Evolutionary conservation across 2,797 vertebrate species (phyloP), one percentile per base, ranked within the genome.

Genomic region (Urosaurus nigricauda): DNA sequence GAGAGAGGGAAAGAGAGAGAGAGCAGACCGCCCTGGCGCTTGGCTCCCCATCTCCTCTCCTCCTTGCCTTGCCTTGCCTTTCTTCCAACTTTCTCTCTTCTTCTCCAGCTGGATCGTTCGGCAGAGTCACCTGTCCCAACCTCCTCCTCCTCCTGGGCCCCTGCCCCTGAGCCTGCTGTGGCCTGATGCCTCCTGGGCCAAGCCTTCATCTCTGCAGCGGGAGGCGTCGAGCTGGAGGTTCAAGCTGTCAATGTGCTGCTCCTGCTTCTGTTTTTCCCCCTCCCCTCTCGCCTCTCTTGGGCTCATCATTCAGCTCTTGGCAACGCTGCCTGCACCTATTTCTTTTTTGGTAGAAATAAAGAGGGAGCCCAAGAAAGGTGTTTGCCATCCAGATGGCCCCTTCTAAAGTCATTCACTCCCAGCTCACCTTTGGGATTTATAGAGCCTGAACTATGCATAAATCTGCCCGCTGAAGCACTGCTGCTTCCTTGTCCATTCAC

Each of bases 61-160:
- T 51, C 87, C 90, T 12, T 70, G 1, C 92, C 0, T 58, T 89
- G 93, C 86, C 86, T 37, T n/a, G n/a, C n/a, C n/a, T n/a, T n/a
- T n/a, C n/a, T 92, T 53, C 92, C 96, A 97, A 97, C 97, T 97
- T 96, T 96, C 94, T 95, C 94, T 68, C 80, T 91, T 86, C 47
- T 74, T 43, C 43, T 43, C 92, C 95, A 94, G 95, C 96, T 96
- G 97, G 93, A 96, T 96, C 97, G n/a, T n/a, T n/a, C n/a, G 97
- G 96, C 98, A 97, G 96, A 93, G 94, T 97, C 97, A 99, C 98
- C 98, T 99, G 98, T 99, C 98, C 97, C 96, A 94, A 94, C 88
- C 90, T 90, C 35, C 82, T 83, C 90, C 92, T 92, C 92, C 94
- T 94, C 92, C 94, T 95, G 93, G 83, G 92, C 92, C 94, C 95